A percentile compares a stretch with the other conserved stretches of the same genome.
Conservation (phyloP, 2,888 invertebrate genomes). For the Limnephilus rhombicus region DNA sequence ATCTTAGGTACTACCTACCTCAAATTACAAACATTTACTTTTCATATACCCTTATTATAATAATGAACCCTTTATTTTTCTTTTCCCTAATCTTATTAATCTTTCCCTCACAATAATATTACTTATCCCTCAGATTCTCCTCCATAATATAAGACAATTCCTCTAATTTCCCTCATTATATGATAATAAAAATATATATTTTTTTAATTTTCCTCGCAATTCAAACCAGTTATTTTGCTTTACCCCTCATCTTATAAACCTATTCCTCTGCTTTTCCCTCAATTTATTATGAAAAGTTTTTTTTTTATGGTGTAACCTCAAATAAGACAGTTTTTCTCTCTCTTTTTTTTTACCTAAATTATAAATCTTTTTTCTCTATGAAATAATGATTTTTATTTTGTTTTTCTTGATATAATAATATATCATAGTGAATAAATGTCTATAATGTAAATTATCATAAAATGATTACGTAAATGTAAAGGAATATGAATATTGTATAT, state of each 20-base stretch:
- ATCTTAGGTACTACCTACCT: too few species aligned
- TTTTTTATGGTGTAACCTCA: not conserved
- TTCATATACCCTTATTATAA: too few species aligned
- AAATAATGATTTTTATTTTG: not conserved
- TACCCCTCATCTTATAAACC: not conserved
- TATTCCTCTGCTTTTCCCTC: not conserved
- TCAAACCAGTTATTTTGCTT: too few species aligned
- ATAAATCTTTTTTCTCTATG: not conserved
- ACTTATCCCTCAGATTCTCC: too few species aligned
- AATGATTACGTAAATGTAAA: not conserved
- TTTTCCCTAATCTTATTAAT: too few species aligned
- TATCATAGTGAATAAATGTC: not conserved
- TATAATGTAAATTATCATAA: conserved; percentile 7
- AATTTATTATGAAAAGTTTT: not conserved
- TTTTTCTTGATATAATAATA: not conserved
- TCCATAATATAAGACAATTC: too few species aligned
- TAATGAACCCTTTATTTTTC: too few species aligned
- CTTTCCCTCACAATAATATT: too few species aligned
- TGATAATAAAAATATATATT: too few species aligned
- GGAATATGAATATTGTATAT: conserved; percentile 5
- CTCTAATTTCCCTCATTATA: too few species aligned
- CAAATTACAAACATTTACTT: too few species aligned
- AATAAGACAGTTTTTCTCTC: not conserved
- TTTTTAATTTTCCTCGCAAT: too few species aligned
- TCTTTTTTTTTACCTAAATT: not conserved